Conservation (phyloP, 2,888 invertebrate genomes). For the Congeria kusceri region DNA sequence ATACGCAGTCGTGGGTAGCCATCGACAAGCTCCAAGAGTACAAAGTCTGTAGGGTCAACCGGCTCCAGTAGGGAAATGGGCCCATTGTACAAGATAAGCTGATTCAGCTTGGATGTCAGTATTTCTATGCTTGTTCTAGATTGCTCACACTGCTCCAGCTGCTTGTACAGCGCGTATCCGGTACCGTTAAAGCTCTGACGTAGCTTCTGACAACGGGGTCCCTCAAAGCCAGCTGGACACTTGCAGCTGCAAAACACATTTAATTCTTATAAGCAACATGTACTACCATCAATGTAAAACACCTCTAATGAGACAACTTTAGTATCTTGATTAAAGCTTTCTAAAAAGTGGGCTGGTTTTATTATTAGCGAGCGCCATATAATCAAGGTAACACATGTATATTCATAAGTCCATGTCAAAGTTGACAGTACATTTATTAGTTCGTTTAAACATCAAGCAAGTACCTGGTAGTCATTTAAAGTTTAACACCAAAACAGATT, state of each 20-base stretch:
- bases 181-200: constrained; percentile 95
- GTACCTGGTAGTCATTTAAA: too few relatives aligned
- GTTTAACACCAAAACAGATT: too few relatives aligned
- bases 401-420: too few relatives aligned
- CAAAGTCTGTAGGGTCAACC: constrained; percentile 89
- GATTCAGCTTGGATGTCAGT: constrained; percentile 94
- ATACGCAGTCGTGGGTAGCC: constrained; percentile 95
- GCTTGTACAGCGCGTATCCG: constrained; percentile 99
- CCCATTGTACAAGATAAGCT: constrained; percentile 97
- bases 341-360: too few relatives aligned
- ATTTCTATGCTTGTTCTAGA: constrained; percentile 98
- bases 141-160: constrained; percentile 93
- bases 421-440: too few relatives aligned
- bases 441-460: too few relatives aligned
- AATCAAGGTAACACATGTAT: too few relatives aligned
- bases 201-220: constrained; percentile 98
- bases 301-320: too few relatives aligned
- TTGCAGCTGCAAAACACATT: constrained; percentile 89
- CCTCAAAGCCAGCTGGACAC: constrained; percentile 96
- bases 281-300: too few relatives aligned
- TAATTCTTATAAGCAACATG: too few relatives aligned
- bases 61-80: constrained; percentile 86
- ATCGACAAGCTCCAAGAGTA: constrained; percentile 95
- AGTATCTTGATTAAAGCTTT: too few relatives aligned
- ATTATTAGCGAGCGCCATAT: too few relatives aligned